Conservation (phyloP, 2,113 vertebrate genomes). For the Lagopus muta region DNA sequence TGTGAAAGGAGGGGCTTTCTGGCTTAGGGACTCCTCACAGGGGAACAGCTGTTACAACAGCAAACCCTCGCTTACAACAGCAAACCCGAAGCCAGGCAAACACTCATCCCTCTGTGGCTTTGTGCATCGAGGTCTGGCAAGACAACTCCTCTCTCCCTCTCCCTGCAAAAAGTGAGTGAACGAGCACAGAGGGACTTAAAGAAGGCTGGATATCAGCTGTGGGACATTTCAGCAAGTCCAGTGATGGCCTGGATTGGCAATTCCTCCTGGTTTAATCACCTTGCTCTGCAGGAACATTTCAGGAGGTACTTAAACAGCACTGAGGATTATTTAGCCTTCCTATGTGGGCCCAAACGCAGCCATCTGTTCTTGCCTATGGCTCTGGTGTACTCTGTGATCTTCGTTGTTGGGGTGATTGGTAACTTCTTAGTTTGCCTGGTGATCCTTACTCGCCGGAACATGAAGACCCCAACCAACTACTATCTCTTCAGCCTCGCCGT, state of each 20-base stretch:
- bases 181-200: background rate
- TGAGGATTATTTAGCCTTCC: constrained; percentile 77
- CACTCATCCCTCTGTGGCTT: background rate
- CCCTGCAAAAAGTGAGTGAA: background rate
- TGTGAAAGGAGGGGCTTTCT: constrained; percentile 70
- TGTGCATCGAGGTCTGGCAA: background rate
- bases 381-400: constrained; percentile 82
- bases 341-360: constrained; percentile 78
- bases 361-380: constrained; percentile 77
- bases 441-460: constrained; percentile 87
- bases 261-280: constrained; percentile 56
- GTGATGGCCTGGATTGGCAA: constrained; percentile 66
- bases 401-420: constrained; percentile 85
- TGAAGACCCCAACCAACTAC: constrained; percentile 95
- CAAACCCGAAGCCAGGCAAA: constrained; percentile 22
- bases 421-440: constrained; percentile 92
- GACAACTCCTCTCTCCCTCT: background rate
- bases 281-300: constrained; percentile 8
- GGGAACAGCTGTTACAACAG: constrained; percentile 24
- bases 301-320: constrained; percentile 75
- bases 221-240: background rate
- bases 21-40: constrained; percentile 51
- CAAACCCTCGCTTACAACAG: constrained; percentile 20
- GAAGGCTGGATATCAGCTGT: background rate
- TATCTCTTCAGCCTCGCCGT: constrained; percentile 94